Evolutionary conservation across 2,797 vertebrate genomes (phyloP).

Genomic region (Rhinella marina): DNA sequence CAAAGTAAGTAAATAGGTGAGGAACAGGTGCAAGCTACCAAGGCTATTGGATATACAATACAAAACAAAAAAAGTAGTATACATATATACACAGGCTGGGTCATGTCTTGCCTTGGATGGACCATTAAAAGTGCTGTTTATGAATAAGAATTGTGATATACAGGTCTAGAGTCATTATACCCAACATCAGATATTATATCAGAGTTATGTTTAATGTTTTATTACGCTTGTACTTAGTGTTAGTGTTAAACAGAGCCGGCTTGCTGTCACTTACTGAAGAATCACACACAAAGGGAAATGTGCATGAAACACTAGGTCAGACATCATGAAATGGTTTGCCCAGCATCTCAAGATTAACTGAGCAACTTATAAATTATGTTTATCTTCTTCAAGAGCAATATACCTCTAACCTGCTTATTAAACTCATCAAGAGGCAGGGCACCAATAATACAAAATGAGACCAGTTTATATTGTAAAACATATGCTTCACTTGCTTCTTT

Average conservation of each 20-base stretch:
- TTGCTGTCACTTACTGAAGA: background rate
- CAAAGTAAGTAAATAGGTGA: too few relatives aligned
- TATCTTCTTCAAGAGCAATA: slow-evolving; percentile 16
- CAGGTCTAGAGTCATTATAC: background rate
- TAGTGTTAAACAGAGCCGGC: background rate
- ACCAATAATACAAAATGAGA: slow-evolving; percentile 18
- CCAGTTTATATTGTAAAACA: slow-evolving; percentile 32
- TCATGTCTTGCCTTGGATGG: too few relatives aligned
- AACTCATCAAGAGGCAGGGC: slow-evolving; percentile 13
- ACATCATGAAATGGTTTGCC: background rate
- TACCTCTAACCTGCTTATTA: slow-evolving; percentile 18
- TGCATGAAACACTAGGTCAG: slow-evolving; percentile 5
- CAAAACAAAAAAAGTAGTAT: too few relatives aligned
- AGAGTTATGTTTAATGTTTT: background rate
- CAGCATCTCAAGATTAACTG: slow-evolving; percentile 4
- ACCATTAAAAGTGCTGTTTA: too few relatives aligned
- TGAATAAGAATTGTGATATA: background rate
- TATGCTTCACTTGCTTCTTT: slow-evolving; percentile 30
- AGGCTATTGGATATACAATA: too few relatives aligned
- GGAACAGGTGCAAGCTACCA: too few relatives aligned
- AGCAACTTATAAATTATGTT: slow-evolving; percentile 33
- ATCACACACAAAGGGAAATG: background rate
- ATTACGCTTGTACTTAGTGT: background rate
- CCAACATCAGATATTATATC: background rate
- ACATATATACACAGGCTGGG: too few relatives aligned